These are phyloP conservation scores for Cheilosia pagana DNA, from an alignment of 2,888 invertebrate species.

Conservation along the genomic window DNA sequence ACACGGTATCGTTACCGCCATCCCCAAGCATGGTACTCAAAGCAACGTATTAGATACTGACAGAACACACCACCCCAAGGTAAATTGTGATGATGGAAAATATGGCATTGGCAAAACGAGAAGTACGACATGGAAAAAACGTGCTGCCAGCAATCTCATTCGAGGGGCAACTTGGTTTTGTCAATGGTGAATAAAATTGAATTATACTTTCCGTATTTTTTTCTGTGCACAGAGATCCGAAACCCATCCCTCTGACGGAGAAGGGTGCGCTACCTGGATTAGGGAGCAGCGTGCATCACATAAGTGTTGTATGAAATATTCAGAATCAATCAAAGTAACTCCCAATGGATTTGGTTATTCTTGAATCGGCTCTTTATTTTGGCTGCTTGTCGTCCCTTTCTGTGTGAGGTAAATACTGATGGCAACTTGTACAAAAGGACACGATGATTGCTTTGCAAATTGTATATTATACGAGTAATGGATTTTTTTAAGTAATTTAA, in stretches of 20 bases:
- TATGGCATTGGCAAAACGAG: conserved; percentile 27
- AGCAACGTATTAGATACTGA: conserved; percentile 20
- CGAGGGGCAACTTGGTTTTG: not conserved
- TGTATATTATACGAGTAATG: not conserved
- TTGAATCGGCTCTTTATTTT: conserved; percentile 5
- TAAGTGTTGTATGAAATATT: conserved; percentile 36
- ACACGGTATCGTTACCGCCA: conserved; percentile 24
- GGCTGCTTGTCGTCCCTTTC: not conserved
- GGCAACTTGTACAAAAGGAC: conserved; percentile 9
- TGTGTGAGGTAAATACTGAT: conserved; percentile 8
- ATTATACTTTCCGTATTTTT: conserved; percentile 47
- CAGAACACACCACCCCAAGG: conserved; percentile 19
- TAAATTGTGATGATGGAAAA: conserved; percentile 52
- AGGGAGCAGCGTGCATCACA: not conserved
- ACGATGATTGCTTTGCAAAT: conserved; percentile 11
- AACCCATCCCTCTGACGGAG: conserved; percentile 19
- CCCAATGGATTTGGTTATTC: conserved; percentile 38
- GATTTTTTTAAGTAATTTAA: not conserved
- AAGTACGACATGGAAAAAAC: not conserved
- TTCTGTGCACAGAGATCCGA: not conserved
- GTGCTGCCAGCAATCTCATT: conserved; percentile 3
- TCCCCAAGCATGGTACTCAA: not conserved
- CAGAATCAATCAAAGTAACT: conserved; percentile 58
- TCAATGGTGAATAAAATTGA: conserved; percentile 46
- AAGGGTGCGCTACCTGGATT: not conserved